Base-by-base conservation (phyloP, 2,113 vertebrate genomes). In the Onychostoma macrolepis region DNA sequence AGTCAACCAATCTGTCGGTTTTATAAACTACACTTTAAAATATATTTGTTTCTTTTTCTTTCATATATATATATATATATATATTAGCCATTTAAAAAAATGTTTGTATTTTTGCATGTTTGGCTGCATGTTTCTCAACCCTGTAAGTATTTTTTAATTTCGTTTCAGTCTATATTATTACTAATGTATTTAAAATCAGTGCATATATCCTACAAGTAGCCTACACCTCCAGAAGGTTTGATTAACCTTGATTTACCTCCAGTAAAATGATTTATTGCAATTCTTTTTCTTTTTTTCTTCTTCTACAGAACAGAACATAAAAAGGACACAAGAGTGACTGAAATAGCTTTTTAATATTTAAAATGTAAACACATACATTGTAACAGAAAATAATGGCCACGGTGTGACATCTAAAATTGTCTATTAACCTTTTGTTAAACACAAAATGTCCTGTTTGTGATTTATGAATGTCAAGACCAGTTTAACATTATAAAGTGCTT, bases 401-500 rank as follows among this genome's bases (percentile, higher is more conserved):
- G 90, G 86, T 91, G 93, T 92, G 88, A 95, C 94, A 94, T 95
- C 96, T 95, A 92, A 93, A 95, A 94, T 91, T 92, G 78, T 91
- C 92, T 92, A 91, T 89, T 88, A 69, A 81, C 69, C 53, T 71
- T 74, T 63, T 48, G 80, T 87, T 86, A 71, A 83, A 89, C 50
- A 88, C 81, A 92, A 88, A 76, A 63, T 33, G 24, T 65, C 78
- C 61, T 30, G 28, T 30, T 48, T 38, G 11, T 58, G 69, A 19
- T 71, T 38, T 65, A 30, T 77, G 33, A 80, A 87, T 94, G 93
- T 96, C 95, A 86, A 78, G 75, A 83, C 67, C 95, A 96, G 91
- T 93, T 93, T 94, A 95, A 91, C 95, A 76, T 50, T 92, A 91
- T 96, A 97, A 97, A 97, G 96, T 97, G 96, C 96, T 96, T 96